Base-by-base conservation (phyloP, 1,140 invertebrate genomes). In the Drosophila mojavensis region DNA sequence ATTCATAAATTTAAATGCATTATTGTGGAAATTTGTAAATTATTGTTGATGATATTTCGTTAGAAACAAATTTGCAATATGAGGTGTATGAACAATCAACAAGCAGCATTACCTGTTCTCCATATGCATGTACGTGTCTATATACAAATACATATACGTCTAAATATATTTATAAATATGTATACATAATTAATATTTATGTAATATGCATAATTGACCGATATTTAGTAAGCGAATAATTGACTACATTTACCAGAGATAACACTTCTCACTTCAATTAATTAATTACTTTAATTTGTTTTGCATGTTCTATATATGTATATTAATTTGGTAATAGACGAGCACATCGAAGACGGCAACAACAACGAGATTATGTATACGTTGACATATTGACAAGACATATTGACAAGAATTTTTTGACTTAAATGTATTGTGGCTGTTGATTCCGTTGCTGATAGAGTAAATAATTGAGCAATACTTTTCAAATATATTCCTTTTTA, bases 221-320 rank as follows among this genome's bases (percentile, higher is more conserved):
- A 72, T 70, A 73, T 68, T 71, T 72, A 82, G 28, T 61, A 59
- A 68, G 17, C 58, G 33, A 66, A 60, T 75, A 88, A 88, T 88
- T 88, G 83, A 88, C 83, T 88, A 88, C 84, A 70, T 84, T 80
- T 88, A 78, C 84, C 82, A 82, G 84, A 86, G 82, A 86, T 86
- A 84, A 84, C 77, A 80, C 68, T 77, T 78, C 76, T 66, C 45
- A 54, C 45, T 56, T 73, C 68, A 53, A 59, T 67, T 86, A 30
- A 50, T 62, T 45, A 59, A 58, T 55, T 73, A 33, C 50, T 50
- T 70, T 11, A 30, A 60, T 55, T 71, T 39, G 36, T 53, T 62
- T 55, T 60, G 45, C 63, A 43, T 69, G 20, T 72, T 68, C 71
- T 67, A 59, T 60, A 73, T 69, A 39, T 64, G 68, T 33, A 33